Conservation (phyloP, 2,888 invertebrate species). For the Pseudococcus longispinus region DNA sequence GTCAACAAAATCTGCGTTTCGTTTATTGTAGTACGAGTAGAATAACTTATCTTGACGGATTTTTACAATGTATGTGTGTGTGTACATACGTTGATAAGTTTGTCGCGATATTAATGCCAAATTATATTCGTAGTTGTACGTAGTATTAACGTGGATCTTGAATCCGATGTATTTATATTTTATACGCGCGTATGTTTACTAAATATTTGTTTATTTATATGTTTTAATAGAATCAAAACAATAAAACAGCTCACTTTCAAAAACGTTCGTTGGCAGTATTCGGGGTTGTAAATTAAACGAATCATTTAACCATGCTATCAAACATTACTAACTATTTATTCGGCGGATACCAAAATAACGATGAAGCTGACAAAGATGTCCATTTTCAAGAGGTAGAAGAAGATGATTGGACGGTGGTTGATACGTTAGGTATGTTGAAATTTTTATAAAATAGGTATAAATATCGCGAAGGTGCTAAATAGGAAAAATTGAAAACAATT, state of each 20-base stretch:
- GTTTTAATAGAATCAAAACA: constrained; percentile 32
- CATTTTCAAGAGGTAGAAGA: constrained; percentile 56
- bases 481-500: too few relatives aligned
- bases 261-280: constrained; percentile 21
- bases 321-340: constrained; percentile 54
- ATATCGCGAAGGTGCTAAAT: too few relatives aligned
- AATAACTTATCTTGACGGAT: background rate
- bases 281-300: background rate
- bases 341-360: constrained; percentile 43
- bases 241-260: constrained; percentile 1
- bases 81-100: background rate
- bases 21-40: background rate
- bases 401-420: constrained; percentile 55
- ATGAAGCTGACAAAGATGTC: constrained; percentile 30
- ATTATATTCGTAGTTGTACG: background rate
- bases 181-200: background rate
- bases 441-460: too few relatives aligned
- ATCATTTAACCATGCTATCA: constrained; percentile 42
- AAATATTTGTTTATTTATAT: constrained; percentile 4
- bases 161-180: background rate
- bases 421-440: constrained; percentile 40
- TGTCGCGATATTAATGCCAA: constrained; percentile 13
- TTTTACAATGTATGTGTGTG: background rate
- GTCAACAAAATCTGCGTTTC: constrained; percentile 1
- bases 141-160: background rate